phyloP scores from a whole-genome alignment of 2,888 invertebrate species.

The Augiades crinisus region DNA sequence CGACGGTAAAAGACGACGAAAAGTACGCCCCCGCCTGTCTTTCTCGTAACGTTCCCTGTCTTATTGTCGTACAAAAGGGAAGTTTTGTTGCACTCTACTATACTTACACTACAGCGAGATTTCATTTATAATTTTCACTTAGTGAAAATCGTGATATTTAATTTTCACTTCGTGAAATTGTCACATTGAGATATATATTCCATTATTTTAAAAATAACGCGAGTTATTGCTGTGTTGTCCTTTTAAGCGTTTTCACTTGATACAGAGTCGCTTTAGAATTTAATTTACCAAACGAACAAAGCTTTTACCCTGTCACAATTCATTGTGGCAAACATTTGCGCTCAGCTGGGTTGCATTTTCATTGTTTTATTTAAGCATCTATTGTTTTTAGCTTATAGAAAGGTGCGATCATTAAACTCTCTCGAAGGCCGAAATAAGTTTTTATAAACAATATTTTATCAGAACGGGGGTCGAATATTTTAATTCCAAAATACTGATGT shows the following conservation, averaged over 20 bases:
- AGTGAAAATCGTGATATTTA: no score
- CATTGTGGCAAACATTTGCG: slow-evolving; percentile 55
- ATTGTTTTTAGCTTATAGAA: slow-evolving; percentile 28
- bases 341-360: slow-evolving; percentile 50
- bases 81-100: slow-evolving; percentile 35
- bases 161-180: not conserved
- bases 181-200: not conserved
- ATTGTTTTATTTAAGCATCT: slow-evolving; percentile 49
- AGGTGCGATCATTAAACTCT: slow-evolving; percentile 11
- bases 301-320: slow-evolving; percentile 66
- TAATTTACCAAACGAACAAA: slow-evolving; percentile 60
- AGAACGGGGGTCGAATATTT: not conserved
- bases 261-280: slow-evolving; percentile 53
- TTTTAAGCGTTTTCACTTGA: slow-evolving; percentile 46
- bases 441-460: slow-evolving; percentile 8
- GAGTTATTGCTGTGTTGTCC: slow-evolving; percentile 38
- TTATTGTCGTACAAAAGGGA: slow-evolving; percentile 50
- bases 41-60: slow-evolving; percentile 48
- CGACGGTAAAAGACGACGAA: slow-evolving; percentile 45
- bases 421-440: not conserved
- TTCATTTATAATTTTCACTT: not conserved
- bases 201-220: slow-evolving; percentile 25
- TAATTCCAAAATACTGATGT: no score
- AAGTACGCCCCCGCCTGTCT: slow-evolving; percentile 36
- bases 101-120: not conserved